Evolutionary conservation across 1,140 invertebrate species (phyloP).

Genomic region (Drosophila nigromelanica): DNA sequence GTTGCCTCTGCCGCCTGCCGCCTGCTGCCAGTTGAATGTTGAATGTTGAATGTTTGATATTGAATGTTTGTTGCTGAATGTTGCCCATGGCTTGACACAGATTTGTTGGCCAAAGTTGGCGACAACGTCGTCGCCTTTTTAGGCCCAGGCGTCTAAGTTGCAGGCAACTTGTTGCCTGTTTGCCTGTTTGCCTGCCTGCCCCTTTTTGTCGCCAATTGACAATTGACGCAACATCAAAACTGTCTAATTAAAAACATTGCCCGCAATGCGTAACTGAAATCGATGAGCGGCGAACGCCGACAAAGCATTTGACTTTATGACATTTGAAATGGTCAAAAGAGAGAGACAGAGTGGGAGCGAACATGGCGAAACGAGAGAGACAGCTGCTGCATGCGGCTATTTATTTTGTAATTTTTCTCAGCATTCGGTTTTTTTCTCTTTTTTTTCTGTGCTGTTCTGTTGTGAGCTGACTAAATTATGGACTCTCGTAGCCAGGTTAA

Average conservation of each 20-base stretch:
- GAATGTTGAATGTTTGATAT: constrained; percentile 45
- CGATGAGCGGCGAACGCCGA: constrained; percentile 69
- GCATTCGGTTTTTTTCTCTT: constrained; percentile 36
- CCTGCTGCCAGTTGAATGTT: constrained; percentile 48
- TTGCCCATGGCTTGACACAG: constrained; percentile 77
- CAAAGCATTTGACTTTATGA: constrained; percentile 81
- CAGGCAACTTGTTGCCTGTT: constrained; percentile 43
- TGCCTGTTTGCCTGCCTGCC: constrained; percentile 29
- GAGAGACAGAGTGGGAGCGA: not conserved
- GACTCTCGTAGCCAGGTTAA: constrained; percentile 61
- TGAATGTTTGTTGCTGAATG: constrained; percentile 36
- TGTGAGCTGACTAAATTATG: constrained; percentile 71
- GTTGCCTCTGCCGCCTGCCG: constrained; percentile 29
- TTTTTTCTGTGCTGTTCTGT: constrained; percentile 13
- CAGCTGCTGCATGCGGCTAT: constrained; percentile 43
- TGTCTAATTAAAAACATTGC: constrained; percentile 80
- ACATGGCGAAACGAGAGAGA: constrained; percentile 25
- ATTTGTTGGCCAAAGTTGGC: constrained; percentile 82
- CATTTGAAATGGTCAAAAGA: constrained; percentile 41
- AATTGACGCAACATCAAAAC: constrained; percentile 81
- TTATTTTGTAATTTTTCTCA: constrained; percentile 81
- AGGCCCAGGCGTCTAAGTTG: constrained; percentile 73
- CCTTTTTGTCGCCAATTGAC: constrained; percentile 68
- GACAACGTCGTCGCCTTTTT: constrained; percentile 79
- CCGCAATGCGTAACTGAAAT: constrained; percentile 74